These are phyloP conservation scores for Amorpha juglandis DNA, from an alignment of 2,888 invertebrate genomes.

Conservation along the genomic window DNA sequence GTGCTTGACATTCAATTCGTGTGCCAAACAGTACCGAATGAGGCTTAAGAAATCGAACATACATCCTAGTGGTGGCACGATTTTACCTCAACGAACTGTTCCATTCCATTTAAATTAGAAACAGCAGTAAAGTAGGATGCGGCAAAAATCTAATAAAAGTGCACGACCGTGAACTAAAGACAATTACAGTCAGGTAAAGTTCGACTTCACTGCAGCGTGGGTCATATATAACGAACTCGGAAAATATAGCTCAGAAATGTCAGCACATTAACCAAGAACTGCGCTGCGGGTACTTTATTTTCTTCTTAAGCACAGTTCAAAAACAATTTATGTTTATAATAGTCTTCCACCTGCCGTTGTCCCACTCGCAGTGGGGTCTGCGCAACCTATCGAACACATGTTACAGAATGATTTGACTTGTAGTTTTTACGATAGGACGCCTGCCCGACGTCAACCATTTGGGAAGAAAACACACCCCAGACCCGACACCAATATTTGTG, in stretches of 20 bases:
- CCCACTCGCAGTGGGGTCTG: too few relatives aligned
- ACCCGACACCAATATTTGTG: too few relatives aligned
- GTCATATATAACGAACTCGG: constrained; percentile 18
- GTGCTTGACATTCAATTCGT: too few relatives aligned
- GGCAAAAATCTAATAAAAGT: constrained; percentile 23
- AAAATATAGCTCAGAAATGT: constrained; percentile 19
- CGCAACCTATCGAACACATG: too few relatives aligned
- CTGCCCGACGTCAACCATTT: too few relatives aligned
- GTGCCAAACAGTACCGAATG: too few relatives aligned
- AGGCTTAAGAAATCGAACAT: too few relatives aligned
- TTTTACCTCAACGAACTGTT: background rate
- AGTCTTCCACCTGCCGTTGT: too few relatives aligned
- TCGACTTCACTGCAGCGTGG: constrained; percentile 14
- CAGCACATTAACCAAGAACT: constrained; percentile 11
- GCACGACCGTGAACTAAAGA: constrained; percentile 19
- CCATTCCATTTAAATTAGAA: background rate
- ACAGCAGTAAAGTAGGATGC: background rate
- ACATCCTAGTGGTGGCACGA: too few relatives aligned
- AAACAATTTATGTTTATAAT: constrained; percentile 14
- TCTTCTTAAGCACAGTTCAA: constrained; percentile 15
- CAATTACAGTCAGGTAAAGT: constrained; percentile 23
- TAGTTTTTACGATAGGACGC: too few relatives aligned
- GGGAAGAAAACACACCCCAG: too few relatives aligned
- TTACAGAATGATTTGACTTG: too few relatives aligned
- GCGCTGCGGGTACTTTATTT: constrained; percentile 8